These are phyloP conservation scores for Apodemia mormo DNA, from an alignment of 2,888 invertebrate genomes.

Conservation along the genomic window DNA sequence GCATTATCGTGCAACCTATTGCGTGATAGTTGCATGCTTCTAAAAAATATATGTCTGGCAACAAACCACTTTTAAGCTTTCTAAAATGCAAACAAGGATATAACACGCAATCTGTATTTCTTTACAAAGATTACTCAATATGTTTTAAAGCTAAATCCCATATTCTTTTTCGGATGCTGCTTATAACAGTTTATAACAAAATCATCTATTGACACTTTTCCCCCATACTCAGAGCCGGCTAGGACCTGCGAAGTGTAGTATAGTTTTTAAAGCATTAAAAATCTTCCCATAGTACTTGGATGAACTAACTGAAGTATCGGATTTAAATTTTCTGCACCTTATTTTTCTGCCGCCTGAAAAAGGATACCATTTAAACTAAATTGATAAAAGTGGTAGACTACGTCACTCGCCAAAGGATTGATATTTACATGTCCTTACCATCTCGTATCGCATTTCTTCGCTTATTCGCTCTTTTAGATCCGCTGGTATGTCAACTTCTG, in stretches of 20 bases:
- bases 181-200: background rate
- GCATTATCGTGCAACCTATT: too few relatives aligned
- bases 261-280: constrained; percentile 74
- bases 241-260: constrained; percentile 77
- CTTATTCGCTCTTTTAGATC: constrained; percentile 93
- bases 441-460: constrained; percentile 96
- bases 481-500: constrained; percentile 94
- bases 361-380: constrained; percentile 11
- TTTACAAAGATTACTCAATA: too few relatives aligned
- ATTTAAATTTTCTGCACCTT: constrained; percentile 74
- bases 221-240: constrained; percentile 75
- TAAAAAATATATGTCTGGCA: too few relatives aligned
- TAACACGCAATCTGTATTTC: too few relatives aligned
- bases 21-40: too few relatives aligned
- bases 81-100: too few relatives aligned
- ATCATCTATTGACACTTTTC: constrained; percentile 47
- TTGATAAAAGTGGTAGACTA: background rate
- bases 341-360: constrained; percentile 78
- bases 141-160: too few relatives aligned
- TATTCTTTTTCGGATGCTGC: background rate
- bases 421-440: constrained; percentile 85
- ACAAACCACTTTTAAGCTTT: too few relatives aligned
- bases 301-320: constrained; percentile 69
- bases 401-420: constrained; percentile 40
- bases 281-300: constrained; percentile 74